These are phyloP conservation scores for Lucinisca nassula DNA, from an alignment of 2,888 invertebrate species.

Conservation along the genomic window DNA sequence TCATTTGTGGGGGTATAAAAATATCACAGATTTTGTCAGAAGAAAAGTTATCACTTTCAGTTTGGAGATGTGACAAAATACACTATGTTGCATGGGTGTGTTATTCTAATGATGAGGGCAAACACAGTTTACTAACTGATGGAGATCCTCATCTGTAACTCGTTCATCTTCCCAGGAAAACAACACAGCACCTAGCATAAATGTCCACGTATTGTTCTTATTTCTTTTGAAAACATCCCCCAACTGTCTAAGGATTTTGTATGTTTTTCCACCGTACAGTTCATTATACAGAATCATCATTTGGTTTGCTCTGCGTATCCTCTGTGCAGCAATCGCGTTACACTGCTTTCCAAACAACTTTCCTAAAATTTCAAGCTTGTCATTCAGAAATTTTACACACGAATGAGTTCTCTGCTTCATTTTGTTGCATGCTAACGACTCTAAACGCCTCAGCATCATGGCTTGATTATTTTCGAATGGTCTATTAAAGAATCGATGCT, in stretches of 20 bases:
- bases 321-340: constrained; percentile 80
- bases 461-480: not conserved
- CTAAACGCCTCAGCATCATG: not conserved
- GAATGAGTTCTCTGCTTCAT: constrained; percentile 11
- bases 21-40: no score
- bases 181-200: constrained; percentile 78
- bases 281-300: constrained; percentile 78
- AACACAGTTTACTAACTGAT: constrained; percentile 65
- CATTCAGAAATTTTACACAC: constrained; percentile 62
- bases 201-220: constrained; percentile 56
- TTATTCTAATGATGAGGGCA: no score
- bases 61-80: no score
- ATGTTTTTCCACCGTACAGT: constrained; percentile 78
- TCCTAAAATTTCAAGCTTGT: constrained; percentile 64
- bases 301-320: constrained; percentile 78
- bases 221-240: constrained; percentile 54
- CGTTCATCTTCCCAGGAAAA: constrained; percentile 84
- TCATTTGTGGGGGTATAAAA: no score
- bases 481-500: not conserved
- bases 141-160: constrained; percentile 82
- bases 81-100: no score
- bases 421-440: not conserved
- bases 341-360: constrained; percentile 80
- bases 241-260: constrained; percentile 73
- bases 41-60: no score